Evolutionary conservation across 2,797 vertebrate species (phyloP), one percentile per base, ranked within the genome.

Genomic region (Clarias pachynema): DNA sequence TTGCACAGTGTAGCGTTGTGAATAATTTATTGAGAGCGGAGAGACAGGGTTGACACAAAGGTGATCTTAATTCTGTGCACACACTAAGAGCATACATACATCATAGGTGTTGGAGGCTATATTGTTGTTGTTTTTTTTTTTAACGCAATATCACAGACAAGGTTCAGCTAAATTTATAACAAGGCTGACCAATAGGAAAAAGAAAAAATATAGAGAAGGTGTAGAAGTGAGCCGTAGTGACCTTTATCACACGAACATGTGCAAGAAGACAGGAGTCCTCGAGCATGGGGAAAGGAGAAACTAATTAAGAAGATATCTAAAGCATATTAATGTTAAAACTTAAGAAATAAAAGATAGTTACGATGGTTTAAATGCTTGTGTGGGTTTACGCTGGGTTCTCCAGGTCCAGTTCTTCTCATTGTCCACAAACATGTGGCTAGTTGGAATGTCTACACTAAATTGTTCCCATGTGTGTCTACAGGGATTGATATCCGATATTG

Each of bases 21-120:
- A 79, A 62, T 79, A 62, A 63, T 40, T 79, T 62, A 79, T 62
- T 8, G 34, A 8, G 24, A 18, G 22, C 6, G 0, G 57, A 62
- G 34, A 63, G 77, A n/a, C 20, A 5, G 37, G 31, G 57, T n/a
- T 40, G 59, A 44, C 78, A 79, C 78, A 44, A 79, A 79, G 60
- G 18, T 79, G 24, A 63, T 79, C 18, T 44, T 63, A 44, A 79
- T 79, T 62, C 77, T 0, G 16, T 2, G 24, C 59, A 63, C 59
- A 44, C 59, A 44, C 31, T 15, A 40, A 44, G 24, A 63, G 15
- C 34, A 79, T 34, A 79, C 24, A 29, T 18, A 26, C 77, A 79
- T 24, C 56, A 37, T 69, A 37, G 6, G 49, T 20, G 49, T 29
- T n/a, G 4, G 73, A 34, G 60, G 44, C 37, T 53, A 16, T 16